Conservation (phyloP, 92 coral and sea anemone species). For the Actinernus sp. region DNA sequence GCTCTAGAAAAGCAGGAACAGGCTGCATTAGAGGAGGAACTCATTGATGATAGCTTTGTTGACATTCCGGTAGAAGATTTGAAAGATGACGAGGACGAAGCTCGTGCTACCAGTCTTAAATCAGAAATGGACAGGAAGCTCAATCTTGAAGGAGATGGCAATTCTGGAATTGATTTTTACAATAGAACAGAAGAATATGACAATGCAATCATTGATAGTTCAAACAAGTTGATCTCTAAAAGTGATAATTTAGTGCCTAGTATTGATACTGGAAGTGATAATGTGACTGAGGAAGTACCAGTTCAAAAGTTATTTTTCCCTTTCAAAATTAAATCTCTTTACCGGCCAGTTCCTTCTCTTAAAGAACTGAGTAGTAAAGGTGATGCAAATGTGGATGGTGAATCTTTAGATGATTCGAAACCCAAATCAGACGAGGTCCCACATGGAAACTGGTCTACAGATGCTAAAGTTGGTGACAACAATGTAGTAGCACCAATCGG, state of each 20-base stretch:
- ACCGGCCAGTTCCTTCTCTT: slow-evolving; percentile 70
- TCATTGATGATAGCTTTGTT: slow-evolving; percentile 91
- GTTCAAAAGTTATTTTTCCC: slow-evolving; percentile 68
- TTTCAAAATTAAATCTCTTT: slow-evolving; percentile 75
- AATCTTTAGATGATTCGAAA: background rate
- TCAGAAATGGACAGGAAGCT: background rate
- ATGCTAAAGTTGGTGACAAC: background rate
- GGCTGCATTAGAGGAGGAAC: slow-evolving; percentile 59
- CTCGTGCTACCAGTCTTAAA: too few relatives aligned
- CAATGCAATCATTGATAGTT: background rate
- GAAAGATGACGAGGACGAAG: background rate
- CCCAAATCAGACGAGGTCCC: background rate
- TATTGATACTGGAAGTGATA: background rate
- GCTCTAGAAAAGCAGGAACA: slow-evolving; percentile 74
- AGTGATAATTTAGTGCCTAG: background rate
- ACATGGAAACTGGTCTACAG: too few relatives aligned
- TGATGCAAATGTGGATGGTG: slow-evolving; percentile 26
- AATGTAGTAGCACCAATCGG: background rate
- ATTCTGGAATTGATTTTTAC: slow-evolving; percentile 1
- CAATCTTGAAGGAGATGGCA: background rate
- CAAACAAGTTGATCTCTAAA: background rate
- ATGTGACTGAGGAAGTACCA: slow-evolving; percentile 6
- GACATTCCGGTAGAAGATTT: slow-evolving; percentile 87
- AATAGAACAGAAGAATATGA: background rate
- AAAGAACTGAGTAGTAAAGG: slow-evolving; percentile 86